Base-by-base conservation (phyloP, 2,888 invertebrate genomes). In the Perdita meconis region DNA sequence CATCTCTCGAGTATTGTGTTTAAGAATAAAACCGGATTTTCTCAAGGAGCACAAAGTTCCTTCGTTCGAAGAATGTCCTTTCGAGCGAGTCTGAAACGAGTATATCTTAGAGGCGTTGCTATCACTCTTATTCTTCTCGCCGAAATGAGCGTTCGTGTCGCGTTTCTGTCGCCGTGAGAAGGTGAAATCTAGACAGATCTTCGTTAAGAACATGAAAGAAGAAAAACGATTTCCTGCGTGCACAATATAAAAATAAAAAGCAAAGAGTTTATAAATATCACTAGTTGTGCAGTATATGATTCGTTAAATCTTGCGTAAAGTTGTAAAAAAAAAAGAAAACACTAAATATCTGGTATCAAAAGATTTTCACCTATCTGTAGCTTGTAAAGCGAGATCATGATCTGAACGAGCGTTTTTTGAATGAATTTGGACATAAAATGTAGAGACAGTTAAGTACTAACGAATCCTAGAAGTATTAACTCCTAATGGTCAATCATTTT, bases 1-100 rank as follows among this genome's bases (percentile, higher is more conserved):
- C 84, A 24, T 77, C 68, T 77, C 74, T 68, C 74, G 77, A 77
- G 77, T 77, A 77, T 77, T 77, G 67, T 50, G 61, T 75, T n/a
- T 66, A 73, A 76, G 76, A 73, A 73, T 67, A 67, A 73, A 73
- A 76, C 73, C 66, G 73, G 66, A 76, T 67, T 76, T n/a, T 57
- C 76, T 73, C 74, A 74, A 73, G 73, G 73, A 73, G 77, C 57
- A 68, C 67, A 68, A 68, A 47, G 50, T 56, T 66, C 73, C 73
- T 67, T 68, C 59, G 19, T 60, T 74, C 47, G 67, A 61, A 77
- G 61, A 74, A 63, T 59, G 55, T 77, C 74, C 74, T 47, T 64
- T 63, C 63, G 63, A 72, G 63, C 56, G 67, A 64, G 63, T 74
- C 67, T 61, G 63, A 68, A 74, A 77, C 77, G 67, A 74, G 74